A percentile compares a stretch with the other conserved stretches of the same genome.
Evolutionary conservation across 1,140 invertebrate genomes (phyloP).

Genomic region (Plectrocnemia conspersa): DNA sequence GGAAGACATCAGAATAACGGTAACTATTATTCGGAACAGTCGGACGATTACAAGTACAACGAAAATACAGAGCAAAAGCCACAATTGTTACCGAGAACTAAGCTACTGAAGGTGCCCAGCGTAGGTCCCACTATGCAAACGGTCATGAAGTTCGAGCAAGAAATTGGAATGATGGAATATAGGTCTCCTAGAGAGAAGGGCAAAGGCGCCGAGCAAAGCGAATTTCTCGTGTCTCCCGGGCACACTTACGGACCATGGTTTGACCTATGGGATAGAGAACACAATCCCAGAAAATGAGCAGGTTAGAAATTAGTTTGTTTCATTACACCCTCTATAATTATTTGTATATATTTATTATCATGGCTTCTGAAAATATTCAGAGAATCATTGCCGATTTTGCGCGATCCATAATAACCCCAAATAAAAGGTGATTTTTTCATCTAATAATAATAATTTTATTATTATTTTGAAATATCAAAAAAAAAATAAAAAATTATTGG

Average conservation of each 20-base stretch:
- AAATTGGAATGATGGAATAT: conserved; percentile 48
- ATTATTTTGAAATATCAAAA: too few relatives aligned
- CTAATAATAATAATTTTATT: too few relatives aligned
- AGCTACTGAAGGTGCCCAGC: conserved; percentile 56
- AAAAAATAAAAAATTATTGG: too few relatives aligned
- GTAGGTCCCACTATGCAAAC: conserved; percentile 41
- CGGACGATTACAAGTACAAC: conserved; percentile 62
- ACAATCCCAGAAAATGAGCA: conserved; percentile 25
- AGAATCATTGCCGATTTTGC: too few relatives aligned
- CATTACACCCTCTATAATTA: conserved; percentile 8
- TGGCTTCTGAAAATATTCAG: too few relatives aligned
- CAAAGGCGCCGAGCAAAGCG: conserved; percentile 46
- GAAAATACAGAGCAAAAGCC: conserved; percentile 53
- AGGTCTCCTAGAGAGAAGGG: conserved; percentile 45
- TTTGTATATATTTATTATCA: conserved; percentile 54
- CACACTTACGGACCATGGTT: conserved; percentile 82
- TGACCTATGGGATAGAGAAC: conserved; percentile 69
- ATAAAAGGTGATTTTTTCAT: too few relatives aligned
- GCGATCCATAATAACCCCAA: too few relatives aligned
- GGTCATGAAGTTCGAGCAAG: conserved; percentile 38
- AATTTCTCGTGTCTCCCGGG: conserved; percentile 55
- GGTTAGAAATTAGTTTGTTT: not conserved
- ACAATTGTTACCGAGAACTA: conserved; percentile 65
- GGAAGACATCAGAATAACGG: conserved; percentile 36
- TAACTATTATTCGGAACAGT: conserved; percentile 46